A percentile compares a stretch with the other conserved stretches of the same genome.
Evolutionary conservation across 2,113 vertebrate genomes (phyloP).

Genomic region (Ranitomeya variabilis): DNA sequence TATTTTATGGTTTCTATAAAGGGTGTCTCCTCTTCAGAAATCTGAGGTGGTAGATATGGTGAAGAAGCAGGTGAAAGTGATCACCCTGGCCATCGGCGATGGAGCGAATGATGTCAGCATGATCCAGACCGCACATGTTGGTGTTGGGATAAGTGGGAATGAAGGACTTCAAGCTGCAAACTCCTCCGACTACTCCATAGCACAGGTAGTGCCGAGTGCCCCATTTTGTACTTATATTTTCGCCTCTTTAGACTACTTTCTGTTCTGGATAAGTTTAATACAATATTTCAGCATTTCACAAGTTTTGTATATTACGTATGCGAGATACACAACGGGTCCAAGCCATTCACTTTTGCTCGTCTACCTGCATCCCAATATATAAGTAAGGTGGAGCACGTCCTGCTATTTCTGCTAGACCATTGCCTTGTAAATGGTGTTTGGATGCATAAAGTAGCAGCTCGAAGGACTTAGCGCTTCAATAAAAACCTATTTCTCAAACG

Average conservation of each 20-base stretch:
- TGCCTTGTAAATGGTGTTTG: neutral
- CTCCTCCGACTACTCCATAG: constrained; percentile 99
- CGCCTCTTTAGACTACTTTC: neutral
- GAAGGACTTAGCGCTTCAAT: neutral
- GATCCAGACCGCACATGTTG: constrained; percentile 97
- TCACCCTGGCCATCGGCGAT: constrained; percentile 94
- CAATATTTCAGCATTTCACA: neutral
- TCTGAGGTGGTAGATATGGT: constrained; percentile 99
- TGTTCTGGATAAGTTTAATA: neutral
- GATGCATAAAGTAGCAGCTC: neutral
- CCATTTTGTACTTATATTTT: neutral
- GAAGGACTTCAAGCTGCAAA: constrained; percentile 97
- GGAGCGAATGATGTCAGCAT: constrained; percentile 98
- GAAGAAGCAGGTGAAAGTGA: constrained; percentile 96
- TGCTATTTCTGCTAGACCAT: neutral
- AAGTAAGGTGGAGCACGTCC: neutral
- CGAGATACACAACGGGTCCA: neutral
- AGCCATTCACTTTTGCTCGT: neutral
- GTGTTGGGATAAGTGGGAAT: constrained; percentile 95
- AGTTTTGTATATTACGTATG: neutral
- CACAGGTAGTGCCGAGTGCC: constrained; percentile 77
- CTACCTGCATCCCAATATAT: neutral
- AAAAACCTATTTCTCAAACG: neutral
- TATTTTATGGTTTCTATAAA: constrained; percentile 62
- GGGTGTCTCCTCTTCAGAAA: constrained; percentile 97